Evolutionary conservation across 2,797 vertebrate species (phyloP), one percentile per base, ranked within the genome.

Genomic region (Psittacula derbiana): DNA sequence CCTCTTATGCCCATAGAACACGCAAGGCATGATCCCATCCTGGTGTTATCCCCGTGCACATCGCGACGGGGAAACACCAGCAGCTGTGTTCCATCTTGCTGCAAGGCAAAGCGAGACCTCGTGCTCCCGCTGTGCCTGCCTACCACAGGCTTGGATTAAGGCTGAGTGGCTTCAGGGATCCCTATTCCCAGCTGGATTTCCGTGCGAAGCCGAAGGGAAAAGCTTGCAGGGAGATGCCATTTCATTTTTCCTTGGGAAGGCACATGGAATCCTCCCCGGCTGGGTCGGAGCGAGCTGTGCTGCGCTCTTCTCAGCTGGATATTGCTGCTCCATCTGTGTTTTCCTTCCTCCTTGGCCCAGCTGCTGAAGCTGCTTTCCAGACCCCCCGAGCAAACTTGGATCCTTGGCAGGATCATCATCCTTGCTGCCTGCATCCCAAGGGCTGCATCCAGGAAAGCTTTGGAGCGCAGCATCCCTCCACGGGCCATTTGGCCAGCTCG

Each of bases 311-410:
- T 46, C 92, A 67, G 95, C 91, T 91, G 96, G 91, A 44, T 47
- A 33, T 40, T 23, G 70, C 76, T 81, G 38, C 31, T 76, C 41
- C 66, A 86, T 58, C 92, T 85, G 49, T 78, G 80, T 80, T 93
- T 92, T 70, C 6, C 64, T 72, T 86, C 83, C 90, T 73, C 20
- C 79, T 71, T 15, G 91, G 94, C 94, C 36, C 61, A 50, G 74
- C 73, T 79, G 65, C 86, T 6, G 65, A 33, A 57, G 92, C 74
- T 83, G 76, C 71, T 88, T 52, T 76, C 94, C 96, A 92, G 92
- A 91, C 50, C 28, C 50, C 79, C 70, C 6, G n/a, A 30, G 87
- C 58, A 11, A 74, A 55, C 33, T 58, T 78, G 80, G 88, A 81
- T 67, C 7, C 33, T 24, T 33, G 3, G 11, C 76, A 50, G 88